Conservation (phyloP, 1,140 invertebrate genomes). For the Parasteatoda tepidariorum region DNA sequence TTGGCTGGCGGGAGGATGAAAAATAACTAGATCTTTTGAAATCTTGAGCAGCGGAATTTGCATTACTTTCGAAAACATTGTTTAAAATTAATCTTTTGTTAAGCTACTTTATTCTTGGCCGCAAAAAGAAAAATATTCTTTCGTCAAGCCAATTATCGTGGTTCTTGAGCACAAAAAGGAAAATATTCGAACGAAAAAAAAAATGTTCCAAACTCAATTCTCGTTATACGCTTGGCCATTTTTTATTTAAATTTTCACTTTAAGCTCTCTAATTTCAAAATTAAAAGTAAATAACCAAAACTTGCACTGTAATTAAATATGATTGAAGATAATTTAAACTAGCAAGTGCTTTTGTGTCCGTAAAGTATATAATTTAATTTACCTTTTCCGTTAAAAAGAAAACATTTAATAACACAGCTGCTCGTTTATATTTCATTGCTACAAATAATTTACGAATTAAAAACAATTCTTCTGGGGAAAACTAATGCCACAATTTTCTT, state of each 20-base stretch:
- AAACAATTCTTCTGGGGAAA: too few relatives aligned
- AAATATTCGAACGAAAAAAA: neutral
- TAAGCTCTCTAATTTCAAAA: constrained; percentile 14
- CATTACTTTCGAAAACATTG: constrained; percentile 19
- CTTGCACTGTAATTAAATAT: constrained; percentile 36
- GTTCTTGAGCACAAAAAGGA: neutral
- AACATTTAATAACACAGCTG: constrained; percentile 29
- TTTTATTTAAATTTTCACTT: neutral
- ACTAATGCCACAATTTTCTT: too few relatives aligned
- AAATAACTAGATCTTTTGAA: constrained; percentile 30
- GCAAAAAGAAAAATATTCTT: neutral
- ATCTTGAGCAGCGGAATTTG: neutral
- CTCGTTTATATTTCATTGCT: too few relatives aligned
- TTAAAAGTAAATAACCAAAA: constrained; percentile 37
- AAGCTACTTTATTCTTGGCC: constrained; percentile 22
- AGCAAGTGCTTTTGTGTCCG: neutral
- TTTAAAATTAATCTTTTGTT: constrained; percentile 45
- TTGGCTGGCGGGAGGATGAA: neutral
- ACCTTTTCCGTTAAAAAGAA: constrained; percentile 17
- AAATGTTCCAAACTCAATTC: constrained; percentile 14
- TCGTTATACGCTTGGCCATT: neutral
- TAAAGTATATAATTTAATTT: constrained; percentile 45
- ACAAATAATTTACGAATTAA: too few relatives aligned
- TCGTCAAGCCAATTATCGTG: neutral
- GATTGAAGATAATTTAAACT: constrained; percentile 36